phyloP scores from a whole-genome alignment of 1,140 invertebrate species.

The Brachionus asplanchnoidis region DNA sequence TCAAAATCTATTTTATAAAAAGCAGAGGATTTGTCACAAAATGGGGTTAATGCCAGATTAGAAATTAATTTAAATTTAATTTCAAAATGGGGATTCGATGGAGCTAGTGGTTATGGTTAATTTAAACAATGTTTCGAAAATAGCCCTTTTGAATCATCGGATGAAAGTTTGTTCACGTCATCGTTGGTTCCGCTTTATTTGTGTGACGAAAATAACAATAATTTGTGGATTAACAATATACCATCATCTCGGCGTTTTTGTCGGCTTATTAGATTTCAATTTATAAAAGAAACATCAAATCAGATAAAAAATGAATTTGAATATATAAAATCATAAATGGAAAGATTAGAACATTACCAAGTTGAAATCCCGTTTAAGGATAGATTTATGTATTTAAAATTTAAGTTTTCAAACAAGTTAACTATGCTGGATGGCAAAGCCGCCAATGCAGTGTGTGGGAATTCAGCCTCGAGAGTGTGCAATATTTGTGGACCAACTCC shows the following conservation, averaged over 20 bases:
- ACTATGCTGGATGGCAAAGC: background rate
- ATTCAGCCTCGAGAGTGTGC: too few relatives aligned
- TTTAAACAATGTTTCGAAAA: background rate
- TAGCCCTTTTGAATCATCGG: background rate
- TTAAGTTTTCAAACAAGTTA: background rate
- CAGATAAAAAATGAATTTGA: background rate
- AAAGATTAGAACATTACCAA: background rate
- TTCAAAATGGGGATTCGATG: constrained; percentile 1
- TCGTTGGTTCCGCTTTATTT: background rate
- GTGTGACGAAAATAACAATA: background rate
- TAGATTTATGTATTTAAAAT: background rate
- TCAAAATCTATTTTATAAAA: background rate
- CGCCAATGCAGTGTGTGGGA: background rate
- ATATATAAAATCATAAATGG: background rate
- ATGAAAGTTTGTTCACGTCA: background rate
- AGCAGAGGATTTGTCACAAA: background rate
- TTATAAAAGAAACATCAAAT: background rate
- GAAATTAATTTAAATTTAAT: background rate
- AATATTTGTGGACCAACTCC: too few relatives aligned
- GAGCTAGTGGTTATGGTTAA: background rate
- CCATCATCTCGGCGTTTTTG: background rate
- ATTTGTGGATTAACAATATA: background rate
- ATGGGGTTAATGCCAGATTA: background rate
- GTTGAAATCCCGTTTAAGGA: background rate
- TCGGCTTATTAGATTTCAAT: background rate